Evolutionary conservation across 2,888 invertebrate genomes (phyloP), one percentile per base, ranked within the genome.

Genomic region (Hypercompe scribonia): DNA sequence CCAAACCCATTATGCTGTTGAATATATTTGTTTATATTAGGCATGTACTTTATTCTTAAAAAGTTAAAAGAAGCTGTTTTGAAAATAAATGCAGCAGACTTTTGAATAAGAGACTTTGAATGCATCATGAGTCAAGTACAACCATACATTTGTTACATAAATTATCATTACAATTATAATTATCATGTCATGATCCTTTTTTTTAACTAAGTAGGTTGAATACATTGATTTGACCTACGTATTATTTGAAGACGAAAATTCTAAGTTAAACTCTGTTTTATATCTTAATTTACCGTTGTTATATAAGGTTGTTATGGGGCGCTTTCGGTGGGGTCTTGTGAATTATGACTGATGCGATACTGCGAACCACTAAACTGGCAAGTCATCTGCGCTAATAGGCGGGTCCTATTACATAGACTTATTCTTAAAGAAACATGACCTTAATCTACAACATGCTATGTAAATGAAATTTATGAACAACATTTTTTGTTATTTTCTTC

Each of bases 351-450:
- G 83, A 86, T 84, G 83, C 82, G 84, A 82, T 76, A 87, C 83
- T 85, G 84, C 84, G 85, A 86, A 79, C 86, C 85, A 87, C 86
- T 90, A 90, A 90, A 90, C 86, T 82, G 84, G 87, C 92, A 90
- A 93, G 93, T 94, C 94, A 94, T 93, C 89, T 89, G 88, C 86
- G 88, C 86, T 93, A 93, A 94, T 91, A 88, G 89, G 82, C 78
- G 87, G 85, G 85, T 92, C 90, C 89, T 88, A 89, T 93, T 92
- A 91, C 90, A 87, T 84, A 76, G 73, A 80, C 81, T 84, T 87
- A 88, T 84, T 85, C 82, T 84, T 81, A 81, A 76, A 78, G 81
- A 81, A 87, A 82, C 77, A 78, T 70, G 83, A 85, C 79, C 86
- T 83, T 83, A 84, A 84, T 84, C 77, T 75, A 75, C 74, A 71